phyloP scores from a whole-genome alignment of 2,797 vertebrate genomes.

The Hoplostethus atlanticus region DNA sequence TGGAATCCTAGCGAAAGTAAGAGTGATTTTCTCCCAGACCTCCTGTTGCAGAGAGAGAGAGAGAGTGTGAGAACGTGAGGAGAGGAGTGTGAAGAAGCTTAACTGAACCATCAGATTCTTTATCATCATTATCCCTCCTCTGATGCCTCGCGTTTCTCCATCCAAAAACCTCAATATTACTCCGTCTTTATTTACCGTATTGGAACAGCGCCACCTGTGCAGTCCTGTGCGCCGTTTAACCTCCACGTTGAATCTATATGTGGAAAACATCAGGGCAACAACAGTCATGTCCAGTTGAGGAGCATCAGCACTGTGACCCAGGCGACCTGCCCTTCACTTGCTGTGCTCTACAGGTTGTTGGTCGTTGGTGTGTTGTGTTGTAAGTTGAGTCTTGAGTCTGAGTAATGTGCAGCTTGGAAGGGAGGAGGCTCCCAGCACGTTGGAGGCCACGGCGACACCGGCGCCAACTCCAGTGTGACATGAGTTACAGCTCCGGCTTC shows the following conservation, averaged over 20 bases:
- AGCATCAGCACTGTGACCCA: constrained; percentile 31
- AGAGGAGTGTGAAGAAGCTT: constrained; percentile 57
- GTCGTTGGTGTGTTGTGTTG: constrained; percentile 44
- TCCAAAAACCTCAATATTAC: neutral
- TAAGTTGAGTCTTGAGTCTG: constrained; percentile 51
- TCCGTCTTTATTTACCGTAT: neutral
- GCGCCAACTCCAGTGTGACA: constrained; percentile 68
- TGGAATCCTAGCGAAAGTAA: constrained; percentile 60
- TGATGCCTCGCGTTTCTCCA: constrained; percentile 17
- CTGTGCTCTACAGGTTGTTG: constrained; percentile 40
- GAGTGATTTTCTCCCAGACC: constrained; percentile 59
- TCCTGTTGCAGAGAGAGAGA: constrained; percentile 64
- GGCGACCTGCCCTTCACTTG: constrained; percentile 7
- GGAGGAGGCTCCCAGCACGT: constrained; percentile 63
- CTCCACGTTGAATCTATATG: neutral
- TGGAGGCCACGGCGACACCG: constrained; percentile 64
- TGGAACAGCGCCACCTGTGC: neutral
- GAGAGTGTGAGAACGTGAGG: constrained; percentile 57
- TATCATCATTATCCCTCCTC: constrained; percentile 43
- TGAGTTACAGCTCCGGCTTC: constrained; percentile 71
- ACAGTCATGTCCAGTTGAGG: neutral
- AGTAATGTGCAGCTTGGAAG: constrained; percentile 45
- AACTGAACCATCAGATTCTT: constrained; percentile 39
- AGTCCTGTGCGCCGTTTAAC: neutral
- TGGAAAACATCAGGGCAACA: neutral